Percentiles rank a stretch among this genome's conserved stretches.
These are phyloP conservation scores for Cordilura impudica DNA, from an alignment of 2,888 invertebrate genomes.

Conservation along the genomic window DNA sequence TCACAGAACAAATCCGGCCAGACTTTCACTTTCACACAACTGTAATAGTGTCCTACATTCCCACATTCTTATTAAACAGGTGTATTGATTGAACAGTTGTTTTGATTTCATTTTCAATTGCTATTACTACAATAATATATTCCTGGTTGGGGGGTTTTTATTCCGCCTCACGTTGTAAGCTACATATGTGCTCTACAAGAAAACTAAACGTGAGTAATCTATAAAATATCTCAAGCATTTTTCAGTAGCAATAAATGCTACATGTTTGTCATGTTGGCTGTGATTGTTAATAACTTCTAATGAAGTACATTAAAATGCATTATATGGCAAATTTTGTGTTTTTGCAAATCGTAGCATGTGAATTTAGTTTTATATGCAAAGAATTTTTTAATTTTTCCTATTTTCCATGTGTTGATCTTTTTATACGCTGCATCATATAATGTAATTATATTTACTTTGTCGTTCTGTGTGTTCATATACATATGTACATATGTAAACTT, in stretches of 20 bases:
- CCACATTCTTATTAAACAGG: no score
- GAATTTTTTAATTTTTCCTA: no score
- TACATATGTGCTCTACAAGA: not conserved
- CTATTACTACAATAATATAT: not conserved
- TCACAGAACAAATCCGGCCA: not conserved
- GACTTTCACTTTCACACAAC: not conserved
- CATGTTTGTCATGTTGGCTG: not conserved
- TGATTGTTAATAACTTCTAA: constrained; percentile 35
- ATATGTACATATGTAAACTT: no score
- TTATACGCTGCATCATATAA: no score
- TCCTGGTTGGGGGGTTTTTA: not conserved
- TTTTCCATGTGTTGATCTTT: no score
- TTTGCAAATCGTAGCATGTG: no score
- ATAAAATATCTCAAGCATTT: not conserved
- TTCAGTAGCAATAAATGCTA: not conserved
- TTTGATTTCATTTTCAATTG: not conserved
- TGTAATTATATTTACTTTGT: no score
- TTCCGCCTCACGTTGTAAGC: not conserved
- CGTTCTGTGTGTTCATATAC: no score
- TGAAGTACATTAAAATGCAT: constrained; percentile 47
- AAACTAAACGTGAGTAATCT: not conserved
- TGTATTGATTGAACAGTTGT: not conserved
- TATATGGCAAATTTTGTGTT: constrained; percentile 17
- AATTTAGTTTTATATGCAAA: no score
- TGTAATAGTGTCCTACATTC: not conserved